Base-by-base conservation (phyloP, 1,140 invertebrate species). In the Gryllus bimaculatus region DNA sequence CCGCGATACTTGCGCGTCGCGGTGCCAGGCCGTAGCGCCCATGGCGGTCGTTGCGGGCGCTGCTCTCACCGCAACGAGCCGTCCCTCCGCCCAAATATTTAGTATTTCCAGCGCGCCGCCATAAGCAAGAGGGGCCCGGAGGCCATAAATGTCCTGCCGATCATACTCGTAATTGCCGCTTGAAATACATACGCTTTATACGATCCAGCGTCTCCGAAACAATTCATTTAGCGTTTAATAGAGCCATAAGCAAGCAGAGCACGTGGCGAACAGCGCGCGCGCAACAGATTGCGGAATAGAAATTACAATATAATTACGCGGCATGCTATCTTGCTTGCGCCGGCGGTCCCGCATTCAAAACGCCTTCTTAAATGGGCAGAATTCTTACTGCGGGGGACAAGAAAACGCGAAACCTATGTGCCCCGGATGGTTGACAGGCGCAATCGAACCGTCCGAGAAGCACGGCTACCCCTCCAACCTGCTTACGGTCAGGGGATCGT, bases 171-270 rank as follows among this genome's bases (percentile, higher is more conserved):
- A 66, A 66, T 66, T 66, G 54, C 54, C 54, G 54, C 54, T 66
- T 66, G 54, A 66, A 66, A 66, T 66, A 66, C 54, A 66, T 66
- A 66, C 39, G 48, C 8, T 54, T 49, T 54, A 54, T 13, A 77
- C 48, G 21, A 20, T 49, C 39, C 48, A 48, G 47, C 75, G 79
- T 47, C 26, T 76, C 75, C 75, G 47, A 77, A 79, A 79, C 79
- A 79, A 79, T 79, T 79, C 79, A 79, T 79, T 79, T 75, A 73
- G 48, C 47, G 79, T 48, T 79, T 79, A 79, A 79, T 79, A 48
- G 48, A 1, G 8, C 49, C 75, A 79, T 79, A 76, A 49, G 54
- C 54, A 79, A 48, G 74, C 79, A 66, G 66, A 66, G 79, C 79
- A 79, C 79, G 79, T 79, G 48, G 79, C 75, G 20, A 73, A 75